These are phyloP conservation scores for Lycocerus yunnanus DNA, from an alignment of 2,888 invertebrate genomes.

Conservation along the genomic window DNA sequence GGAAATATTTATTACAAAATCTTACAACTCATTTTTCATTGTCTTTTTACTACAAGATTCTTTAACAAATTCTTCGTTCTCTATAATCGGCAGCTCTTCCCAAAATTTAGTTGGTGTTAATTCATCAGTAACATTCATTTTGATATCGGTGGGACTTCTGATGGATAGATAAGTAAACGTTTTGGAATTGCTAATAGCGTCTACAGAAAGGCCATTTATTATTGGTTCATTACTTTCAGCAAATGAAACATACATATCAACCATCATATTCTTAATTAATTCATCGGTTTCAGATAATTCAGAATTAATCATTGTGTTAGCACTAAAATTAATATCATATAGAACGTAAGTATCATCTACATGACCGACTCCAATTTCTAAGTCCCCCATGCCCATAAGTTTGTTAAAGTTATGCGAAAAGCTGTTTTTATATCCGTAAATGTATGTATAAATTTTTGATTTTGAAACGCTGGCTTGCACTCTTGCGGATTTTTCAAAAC, in stretches of 20 bases:
- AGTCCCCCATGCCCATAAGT: neutral
- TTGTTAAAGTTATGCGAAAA: neutral
- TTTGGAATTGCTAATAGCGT: neutral
- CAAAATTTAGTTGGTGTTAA: constrained; percentile 8
- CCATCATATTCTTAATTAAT: neutral
- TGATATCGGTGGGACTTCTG: neutral
- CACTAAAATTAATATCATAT: neutral
- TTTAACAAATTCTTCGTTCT: neutral
- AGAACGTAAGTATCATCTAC: neutral
- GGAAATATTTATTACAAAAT: no score
- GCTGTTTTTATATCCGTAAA: neutral
- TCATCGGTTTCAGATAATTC: neutral
- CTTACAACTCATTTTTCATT: no score
- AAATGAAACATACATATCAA: constrained; percentile 5
- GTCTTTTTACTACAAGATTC: no score
- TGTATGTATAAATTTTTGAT: neutral
- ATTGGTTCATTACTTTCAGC: neutral
- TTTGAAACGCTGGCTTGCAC: neutral
- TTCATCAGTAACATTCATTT: constrained; percentile 4
- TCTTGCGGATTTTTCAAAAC: neutral
- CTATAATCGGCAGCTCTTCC: neutral
- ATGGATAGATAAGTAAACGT: constrained; percentile 4
- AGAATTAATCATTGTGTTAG: neutral
- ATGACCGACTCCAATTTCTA: constrained; percentile 4
- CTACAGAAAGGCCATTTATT: neutral